Evolutionary conservation across 2,113 vertebrate species (phyloP).

Genomic region (Rhadina sibilatrix): DNA sequence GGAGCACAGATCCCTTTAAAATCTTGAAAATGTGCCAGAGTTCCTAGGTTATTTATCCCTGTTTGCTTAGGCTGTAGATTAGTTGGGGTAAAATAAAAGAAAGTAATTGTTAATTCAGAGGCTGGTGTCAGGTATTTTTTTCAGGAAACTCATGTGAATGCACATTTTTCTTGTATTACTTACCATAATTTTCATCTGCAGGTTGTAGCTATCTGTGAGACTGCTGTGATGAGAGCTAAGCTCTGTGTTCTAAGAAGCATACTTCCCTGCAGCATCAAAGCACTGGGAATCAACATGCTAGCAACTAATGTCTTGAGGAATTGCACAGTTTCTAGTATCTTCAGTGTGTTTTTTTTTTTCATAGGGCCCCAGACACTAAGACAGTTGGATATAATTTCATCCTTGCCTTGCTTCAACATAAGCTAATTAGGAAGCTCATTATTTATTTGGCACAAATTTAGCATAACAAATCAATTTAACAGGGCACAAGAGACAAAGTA

Average conservation of each 20-base stretch:
- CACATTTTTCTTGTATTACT: background rate
- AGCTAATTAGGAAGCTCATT: conserved; percentile 73
- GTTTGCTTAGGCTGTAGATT: background rate
- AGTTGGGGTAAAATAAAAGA: background rate
- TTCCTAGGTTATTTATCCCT: background rate
- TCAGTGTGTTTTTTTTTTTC: background rate
- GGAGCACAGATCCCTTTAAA: background rate
- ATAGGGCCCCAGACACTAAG: background rate
- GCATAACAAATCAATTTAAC: conserved; percentile 73
- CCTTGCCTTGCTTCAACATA: conserved; percentile 60
- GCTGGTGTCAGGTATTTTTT: background rate
- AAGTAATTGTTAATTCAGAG: background rate
- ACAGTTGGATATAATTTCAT: conserved; percentile 66
- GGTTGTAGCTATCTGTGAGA: background rate
- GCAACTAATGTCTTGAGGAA: conserved; percentile 5
- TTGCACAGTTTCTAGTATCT: conserved; percentile 13
- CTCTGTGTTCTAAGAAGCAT: background rate
- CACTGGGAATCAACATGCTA: conserved; percentile 34
- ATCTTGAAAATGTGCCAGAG: background rate
- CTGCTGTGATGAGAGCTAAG: background rate
- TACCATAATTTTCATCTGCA: background rate
- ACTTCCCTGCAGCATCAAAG: conserved; percentile 22
- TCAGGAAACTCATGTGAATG: background rate
- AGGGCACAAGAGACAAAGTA: conserved; percentile 52
- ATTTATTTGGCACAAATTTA: conserved; percentile 77